Conservation (phyloP, 30 jellyfish, hydroid and myxozoan species). For the Mastigias papua region DNA sequence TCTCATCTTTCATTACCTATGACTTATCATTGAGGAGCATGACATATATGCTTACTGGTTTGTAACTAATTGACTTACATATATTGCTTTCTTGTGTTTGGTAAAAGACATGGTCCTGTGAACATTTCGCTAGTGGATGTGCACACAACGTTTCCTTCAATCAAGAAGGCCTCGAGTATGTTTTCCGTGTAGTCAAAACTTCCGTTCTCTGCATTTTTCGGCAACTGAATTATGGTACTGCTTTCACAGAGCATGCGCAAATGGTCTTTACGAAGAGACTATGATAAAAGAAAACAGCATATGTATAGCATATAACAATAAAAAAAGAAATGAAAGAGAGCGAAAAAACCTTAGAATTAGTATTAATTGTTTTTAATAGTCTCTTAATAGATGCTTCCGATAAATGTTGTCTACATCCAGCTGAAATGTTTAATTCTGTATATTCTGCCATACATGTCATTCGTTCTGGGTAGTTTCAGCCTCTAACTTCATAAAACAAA, state of each 20-base stretch:
- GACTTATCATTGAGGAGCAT: too few relatives aligned
- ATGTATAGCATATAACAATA: neutral
- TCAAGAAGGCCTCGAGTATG: constrained; percentile 78
- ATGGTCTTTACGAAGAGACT: constrained; percentile 88
- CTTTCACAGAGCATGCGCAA: constrained; percentile 89
- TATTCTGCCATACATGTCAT: too few relatives aligned
- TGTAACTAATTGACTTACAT: constrained; percentile 74
- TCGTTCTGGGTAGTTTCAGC: too few relatives aligned
- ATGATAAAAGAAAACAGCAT: neutral
- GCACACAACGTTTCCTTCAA: constrained; percentile 76
- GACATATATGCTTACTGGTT: too few relatives aligned
- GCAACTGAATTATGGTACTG: constrained; percentile 75
- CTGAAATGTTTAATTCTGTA: too few relatives aligned
- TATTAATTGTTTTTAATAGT: too few relatives aligned
- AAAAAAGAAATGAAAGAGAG: neutral
- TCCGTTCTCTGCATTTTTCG: neutral
- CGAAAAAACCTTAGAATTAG: neutral
- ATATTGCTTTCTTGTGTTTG: constrained; percentile 66
- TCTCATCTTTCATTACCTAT: too few relatives aligned
- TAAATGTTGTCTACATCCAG: too few relatives aligned
- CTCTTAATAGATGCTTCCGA: too few relatives aligned
- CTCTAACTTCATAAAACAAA: too few relatives aligned
- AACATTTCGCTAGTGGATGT: constrained; percentile 65
- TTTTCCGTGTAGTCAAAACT: constrained; percentile 56
- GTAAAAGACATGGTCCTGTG: constrained; percentile 82